Evolutionary conservation across 1,140 invertebrate genomes (phyloP), one percentile per base, ranked within the genome.

Genomic region (Nephila pilipes): DNA sequence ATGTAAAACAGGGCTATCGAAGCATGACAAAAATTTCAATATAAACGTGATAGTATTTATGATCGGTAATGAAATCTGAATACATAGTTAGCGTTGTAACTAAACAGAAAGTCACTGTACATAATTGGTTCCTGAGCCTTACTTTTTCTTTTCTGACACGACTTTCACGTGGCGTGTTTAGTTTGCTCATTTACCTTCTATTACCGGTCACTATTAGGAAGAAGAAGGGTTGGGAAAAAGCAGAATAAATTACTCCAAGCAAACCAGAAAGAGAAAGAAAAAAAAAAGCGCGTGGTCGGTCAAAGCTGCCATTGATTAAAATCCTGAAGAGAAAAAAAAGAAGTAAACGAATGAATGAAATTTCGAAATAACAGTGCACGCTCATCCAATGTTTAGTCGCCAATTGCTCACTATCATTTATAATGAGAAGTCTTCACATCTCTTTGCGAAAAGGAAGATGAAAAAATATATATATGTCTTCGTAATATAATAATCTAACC

Each of bases 301-400:
- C 69, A 36, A 29, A 75, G 69, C 18, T 36, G 29, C 69, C 29
- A 75, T 75, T 75, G 69, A 75, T 75, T 75, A 75, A 12, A 32
- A 75, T 75, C 29, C 69, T 1, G 29, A 75, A 75, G 29, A 18
- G 6, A 32, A 75, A 75, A 29, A 32, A 5, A 20, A 60, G 5
- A 60, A 60, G 22, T 60, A 75, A 75, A 81, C 22, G 25, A n/a
- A n/a, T 54, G n/a, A 83, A 54, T 55, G 38, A 83, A 83, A 54
- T 54, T 83, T 83, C 38, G 38, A 83, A 83, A 83, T 54, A 83
- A 83, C 38, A 83, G 80, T 83, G 80, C 80, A 83, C 80, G 80
- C 54, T 46, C 38, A 25, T 46, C 38, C 38, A 54, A 25, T 83
- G 80, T 83, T 83, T 83, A 83, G 80, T 54, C 80, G 80, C 38